Percentiles rank a stretch among this genome's conserved stretches.
Conservation (phyloP, 2,797 vertebrate genomes). For the Tolypeutes matacus region DNA sequence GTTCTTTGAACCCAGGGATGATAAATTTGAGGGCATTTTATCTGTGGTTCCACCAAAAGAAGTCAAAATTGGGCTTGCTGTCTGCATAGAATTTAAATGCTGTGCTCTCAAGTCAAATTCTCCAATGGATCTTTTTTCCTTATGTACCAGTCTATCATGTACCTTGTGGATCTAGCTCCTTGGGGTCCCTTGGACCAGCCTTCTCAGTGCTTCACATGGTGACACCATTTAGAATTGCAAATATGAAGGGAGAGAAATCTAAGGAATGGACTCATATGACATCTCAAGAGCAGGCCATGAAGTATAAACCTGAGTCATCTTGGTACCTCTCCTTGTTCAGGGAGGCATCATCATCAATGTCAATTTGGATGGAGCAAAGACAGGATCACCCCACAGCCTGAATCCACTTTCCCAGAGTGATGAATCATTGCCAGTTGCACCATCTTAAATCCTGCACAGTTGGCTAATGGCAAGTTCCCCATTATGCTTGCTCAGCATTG, state of each 20-base stretch:
- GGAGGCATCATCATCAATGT: not conserved
- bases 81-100: conserved; percentile 24
- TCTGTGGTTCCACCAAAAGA: not conserved
- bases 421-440: conserved; percentile 29
- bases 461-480: not conserved
- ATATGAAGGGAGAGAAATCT: not conserved
- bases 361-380: conserved; percentile 41
- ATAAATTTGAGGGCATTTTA: conserved; percentile 29
- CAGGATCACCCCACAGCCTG: not conserved
- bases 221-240: not conserved
- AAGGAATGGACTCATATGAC: conserved; percentile 3
- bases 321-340: conserved; percentile 22
- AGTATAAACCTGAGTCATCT: conserved; percentile 45
- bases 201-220: not conserved
- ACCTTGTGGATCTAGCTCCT: not conserved
- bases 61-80: not conserved
- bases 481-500: not conserved
- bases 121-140: not conserved
- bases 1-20: conserved; percentile 38
- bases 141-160: not conserved
- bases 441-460: conserved; percentile 40
- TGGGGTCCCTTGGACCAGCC: not conserved
- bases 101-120: not conserved
- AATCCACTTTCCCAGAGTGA: conserved; percentile 35
- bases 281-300: not conserved